Conservation (phyloP, 1,140 invertebrate genomes). For the Bombyx mori region ASM3026992v2 NC_085115.1:9592001-9592500, state of each 20-base stretch:
- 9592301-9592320: no score
- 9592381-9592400: slow-evolving; percentile 70
- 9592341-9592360: slow-evolving; percentile 50
- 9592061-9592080: slow-evolving; percentile 67
- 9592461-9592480: slow-evolving; percentile 15
- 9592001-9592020: slow-evolving; percentile 66
- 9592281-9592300: no score
- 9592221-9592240: no score
- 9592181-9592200: no score
- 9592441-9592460: slow-evolving; percentile 43
- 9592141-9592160: no score
- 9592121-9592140: background rate
- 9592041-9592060: slow-evolving; percentile 63
- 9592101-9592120: slow-evolving; percentile 45
- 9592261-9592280: no score
- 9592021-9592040: slow-evolving; percentile 69
- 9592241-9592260: no score
- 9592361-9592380: slow-evolving; percentile 63
- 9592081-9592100: slow-evolving; percentile 47
- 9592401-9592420: slow-evolving; percentile 64
- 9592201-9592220: no score
- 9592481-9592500: slow-evolving; percentile 21
- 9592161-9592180: no score
- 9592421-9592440: slow-evolving; percentile 70
- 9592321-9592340: slow-evolving; percentile 1